Evolutionary conservation across 2,113 vertebrate genomes (phyloP), one percentile per base, ranked within the genome.

Genomic region (Aspidoscelis tigris): DNA sequence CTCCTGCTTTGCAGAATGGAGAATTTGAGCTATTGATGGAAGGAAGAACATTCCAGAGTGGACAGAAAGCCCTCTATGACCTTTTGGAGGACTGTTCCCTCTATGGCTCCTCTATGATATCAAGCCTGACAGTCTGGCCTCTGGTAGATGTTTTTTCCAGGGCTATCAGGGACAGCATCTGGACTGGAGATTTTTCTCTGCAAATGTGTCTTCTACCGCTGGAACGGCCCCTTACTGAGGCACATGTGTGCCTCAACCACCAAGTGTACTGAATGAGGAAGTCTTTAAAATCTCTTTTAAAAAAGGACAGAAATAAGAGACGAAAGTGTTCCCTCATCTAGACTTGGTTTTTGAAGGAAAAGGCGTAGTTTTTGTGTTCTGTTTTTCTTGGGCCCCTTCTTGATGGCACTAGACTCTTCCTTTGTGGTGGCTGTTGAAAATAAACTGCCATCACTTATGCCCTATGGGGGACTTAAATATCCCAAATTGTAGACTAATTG

Each of bases 391-490:
- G 39, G 12, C 5, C 21, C 21, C 66, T 66, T 44, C 53, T 3
- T n/a, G 53, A 50, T 50, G 47, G 47, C 47, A 50, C 47, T 50
- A 50, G 47, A 50, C 47, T 6, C 5, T 50, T 50, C 47, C 47
- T 50, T 5, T 50, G 47, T 50, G 47, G 47, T 50, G 33, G 33
- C 8, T 9, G 47, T 9, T 50, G 7, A 69, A 47, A 68, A 68
- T 80, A 6, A 33, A 47, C 69, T 6, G 10, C 4, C 14, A 16
- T 50, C 43, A 5, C 2, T 8, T 69, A 53, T 33, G 44, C 68
- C 21, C 10, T 0, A 16, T 14, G 21, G 2, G 9, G 39, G 7
- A 41, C 47, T 9, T 9, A 1, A 14, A 21, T 1, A 3, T 2
- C 10, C 11, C 22, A 6, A 22, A 9, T 33, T 2, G n/a, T 44